Conservation (phyloP, 2,113 vertebrate species). For the Hippopotamus amphibius region DNA sequence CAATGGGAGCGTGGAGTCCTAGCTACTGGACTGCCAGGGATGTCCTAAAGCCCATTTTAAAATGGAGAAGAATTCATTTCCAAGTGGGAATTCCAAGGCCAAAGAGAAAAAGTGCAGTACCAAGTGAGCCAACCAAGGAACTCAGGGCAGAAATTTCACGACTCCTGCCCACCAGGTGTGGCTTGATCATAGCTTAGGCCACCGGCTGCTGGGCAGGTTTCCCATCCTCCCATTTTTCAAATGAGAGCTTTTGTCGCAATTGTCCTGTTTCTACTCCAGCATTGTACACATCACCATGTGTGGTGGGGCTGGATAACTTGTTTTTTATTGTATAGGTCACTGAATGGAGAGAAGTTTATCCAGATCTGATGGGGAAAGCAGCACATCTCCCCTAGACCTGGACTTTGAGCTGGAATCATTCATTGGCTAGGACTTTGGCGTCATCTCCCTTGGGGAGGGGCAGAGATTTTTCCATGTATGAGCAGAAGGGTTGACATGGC, state of each 20-base stretch:
- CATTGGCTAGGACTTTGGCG: not conserved
- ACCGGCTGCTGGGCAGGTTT: not conserved
- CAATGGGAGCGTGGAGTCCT: not conserved
- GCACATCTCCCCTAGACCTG: not conserved
- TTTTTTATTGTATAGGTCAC: not conserved
- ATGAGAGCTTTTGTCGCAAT: not conserved
- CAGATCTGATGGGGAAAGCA: not conserved
- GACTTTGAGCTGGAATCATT: not conserved
- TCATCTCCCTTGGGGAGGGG: not conserved
- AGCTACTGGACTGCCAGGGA: not conserved
- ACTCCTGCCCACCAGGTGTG: not conserved
- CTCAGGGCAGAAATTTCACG: not conserved
- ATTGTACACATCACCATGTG: too few relatives aligned
- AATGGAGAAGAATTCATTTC: not conserved
- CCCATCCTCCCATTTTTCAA: not conserved
- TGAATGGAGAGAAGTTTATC: not conserved
- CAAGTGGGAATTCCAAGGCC: not conserved
- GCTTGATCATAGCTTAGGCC: not conserved
- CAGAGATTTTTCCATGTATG: not conserved
- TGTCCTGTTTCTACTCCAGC: not conserved
- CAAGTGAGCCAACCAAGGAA: not conserved
- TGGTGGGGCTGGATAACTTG: not conserved
- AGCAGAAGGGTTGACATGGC: not conserved
- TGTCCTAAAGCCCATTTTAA: not conserved
- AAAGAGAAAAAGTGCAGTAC: conserved; percentile 40